Evolutionary conservation across 2,113 vertebrate species (phyloP), one percentile per base, ranked within the genome.

Genomic region (Bujurquina vittata): DNA sequence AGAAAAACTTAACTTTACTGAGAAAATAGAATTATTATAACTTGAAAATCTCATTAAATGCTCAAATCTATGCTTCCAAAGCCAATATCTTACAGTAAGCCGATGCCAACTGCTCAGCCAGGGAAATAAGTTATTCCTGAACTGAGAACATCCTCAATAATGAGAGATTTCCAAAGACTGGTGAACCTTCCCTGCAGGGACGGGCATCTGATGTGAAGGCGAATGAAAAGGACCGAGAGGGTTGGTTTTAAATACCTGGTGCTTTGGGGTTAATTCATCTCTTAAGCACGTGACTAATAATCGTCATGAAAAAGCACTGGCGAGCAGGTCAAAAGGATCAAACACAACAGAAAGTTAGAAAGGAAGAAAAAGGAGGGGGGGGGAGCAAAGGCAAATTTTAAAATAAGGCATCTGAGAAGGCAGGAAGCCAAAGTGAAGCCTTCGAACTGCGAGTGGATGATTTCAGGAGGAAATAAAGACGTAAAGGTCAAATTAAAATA

Each of bases 291-390:
- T 91, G 92, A 95, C 83, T 88, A 94, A 91, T 87, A 95, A 85
- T 95, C 94, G 93, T 94, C 95, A 94, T 94, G 93, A 94, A 92
- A 95, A 95, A 95, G 95, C 93, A 89, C 92, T 82, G 92, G 93
- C 92, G 91, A 95, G 94, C 88, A 22, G 88, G 94, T 95, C 84
- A 83, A 87, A 86, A 86, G 90, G 91, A 93, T 91, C 92, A 95
- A 83, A 91, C 73, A 90, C 88, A 94, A 92, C 93, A 94, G 89
- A 92, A 94, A 85, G 91, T 95, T 94, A 95, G 93, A 93, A 94
- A 88, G 72, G 60, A 83, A 87, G 55, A 75, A 80, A 80, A 15
- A n/a, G 26, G 69, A 9, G 11, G 33, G 20, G 22, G 35, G 46
- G 29, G 29, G 85, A 33, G 72, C 54, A 91, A 84, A n/a, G 67